Conservation (phyloP, 2,113 vertebrate species). For the Deroptyus accipitrinus region DNA sequence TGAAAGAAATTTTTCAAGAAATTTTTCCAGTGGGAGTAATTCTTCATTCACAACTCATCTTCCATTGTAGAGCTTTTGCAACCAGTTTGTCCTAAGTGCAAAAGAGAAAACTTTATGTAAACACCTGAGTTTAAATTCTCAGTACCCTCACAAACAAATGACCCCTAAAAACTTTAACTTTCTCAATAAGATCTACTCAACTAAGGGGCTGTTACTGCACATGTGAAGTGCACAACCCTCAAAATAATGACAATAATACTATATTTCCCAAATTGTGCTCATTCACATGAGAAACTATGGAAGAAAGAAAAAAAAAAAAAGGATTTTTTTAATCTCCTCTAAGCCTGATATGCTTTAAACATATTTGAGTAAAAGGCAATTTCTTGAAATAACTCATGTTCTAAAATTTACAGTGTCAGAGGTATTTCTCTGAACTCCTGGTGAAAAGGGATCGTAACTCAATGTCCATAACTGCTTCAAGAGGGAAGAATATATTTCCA, state of each 20-base stretch:
- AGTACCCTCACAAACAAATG: neutral
- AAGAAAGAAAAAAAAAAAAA: neutral
- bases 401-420: neutral
- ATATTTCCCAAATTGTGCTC: neutral
- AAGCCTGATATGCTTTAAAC: neutral
- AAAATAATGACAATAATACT: neutral
- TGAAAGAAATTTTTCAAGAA: neutral
- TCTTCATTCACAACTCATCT: neutral
- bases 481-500: neutral
- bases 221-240: neutral
- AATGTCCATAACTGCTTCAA: neutral
- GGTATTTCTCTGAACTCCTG: neutral
- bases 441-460: neutral
- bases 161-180: neutral
- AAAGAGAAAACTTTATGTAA: neutral
- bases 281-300: neutral
- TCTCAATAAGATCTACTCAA: accelerated
- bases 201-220: neutral
- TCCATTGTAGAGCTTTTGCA: neutral
- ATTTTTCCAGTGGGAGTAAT: neutral
- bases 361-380: neutral
- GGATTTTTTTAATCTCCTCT: neutral
- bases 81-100: neutral
- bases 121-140: neutral
- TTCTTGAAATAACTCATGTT: neutral